Percentiles rank a stretch among this genome's conserved stretches.
phyloP scores from a whole-genome alignment of 2,888 invertebrate species.

The Cataglyphis livida region DNA sequence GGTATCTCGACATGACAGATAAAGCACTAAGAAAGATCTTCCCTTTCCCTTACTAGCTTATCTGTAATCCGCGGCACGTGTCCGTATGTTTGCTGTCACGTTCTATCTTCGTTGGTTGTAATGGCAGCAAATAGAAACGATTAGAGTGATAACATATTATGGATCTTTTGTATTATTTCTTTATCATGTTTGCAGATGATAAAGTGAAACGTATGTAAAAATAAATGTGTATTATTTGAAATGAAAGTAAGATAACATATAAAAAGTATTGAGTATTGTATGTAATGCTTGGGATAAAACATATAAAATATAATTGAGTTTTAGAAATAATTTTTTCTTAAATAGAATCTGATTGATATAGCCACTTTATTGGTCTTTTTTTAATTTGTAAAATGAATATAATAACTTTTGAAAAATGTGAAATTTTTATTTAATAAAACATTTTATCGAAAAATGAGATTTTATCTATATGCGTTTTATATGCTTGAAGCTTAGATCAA shows the following conservation, averaged over 20 bases:
- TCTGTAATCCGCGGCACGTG: slow-evolving; percentile 62
- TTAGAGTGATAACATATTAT: slow-evolving; percentile 57
- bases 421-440: neutral
- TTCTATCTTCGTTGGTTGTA: slow-evolving; percentile 41
- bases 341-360: neutral
- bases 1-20: slow-evolving; percentile 13
- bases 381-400: neutral
- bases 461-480: neutral
- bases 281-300: neutral
- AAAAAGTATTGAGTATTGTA: neutral
- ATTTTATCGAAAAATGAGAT: neutral
- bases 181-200: neutral
- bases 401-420: neutral
- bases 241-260: neutral
- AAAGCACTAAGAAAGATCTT: slow-evolving; percentile 14
- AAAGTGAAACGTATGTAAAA: neutral
- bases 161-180: slow-evolving; percentile 23
- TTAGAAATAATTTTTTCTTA: neutral
- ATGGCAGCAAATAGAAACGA: slow-evolving; percentile 58
- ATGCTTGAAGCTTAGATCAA: neutral
- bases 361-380: neutral
- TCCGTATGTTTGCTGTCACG: slow-evolving; percentile 41
- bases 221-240: neutral
- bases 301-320: neutral
- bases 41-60: slow-evolving; percentile 30